Percentiles rank a stretch among this genome's conserved stretches.
These are phyloP conservation scores for Bombus vancouverensis DNA, from an alignment of 1,140 invertebrate genomes.

Conservation along the genomic window DNA sequence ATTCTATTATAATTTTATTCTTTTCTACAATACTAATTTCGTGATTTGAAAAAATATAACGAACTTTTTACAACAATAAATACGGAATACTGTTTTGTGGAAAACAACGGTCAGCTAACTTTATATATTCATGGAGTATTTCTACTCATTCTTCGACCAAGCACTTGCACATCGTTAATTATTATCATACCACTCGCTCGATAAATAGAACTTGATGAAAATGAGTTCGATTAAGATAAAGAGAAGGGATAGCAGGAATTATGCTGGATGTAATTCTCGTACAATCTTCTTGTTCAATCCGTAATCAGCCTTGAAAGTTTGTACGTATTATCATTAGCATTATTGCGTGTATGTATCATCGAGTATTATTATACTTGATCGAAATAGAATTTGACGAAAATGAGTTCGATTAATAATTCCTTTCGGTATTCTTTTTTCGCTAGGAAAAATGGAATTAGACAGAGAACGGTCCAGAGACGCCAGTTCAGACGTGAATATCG, in stretches of 20 bases:
- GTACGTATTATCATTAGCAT: not conserved
- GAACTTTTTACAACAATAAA: not conserved
- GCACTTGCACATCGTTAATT: not conserved
- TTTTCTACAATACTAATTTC: not conserved
- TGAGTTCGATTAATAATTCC: not conserved
- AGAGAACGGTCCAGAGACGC: not conserved
- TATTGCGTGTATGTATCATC: no score
- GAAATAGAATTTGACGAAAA: not conserved
- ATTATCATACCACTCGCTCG: conserved; percentile 2
- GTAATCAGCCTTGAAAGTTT: not conserved
- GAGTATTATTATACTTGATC: not conserved
- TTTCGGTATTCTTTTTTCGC: not conserved
- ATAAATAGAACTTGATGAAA: conserved; percentile 26
- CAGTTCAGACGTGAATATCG: conserved; percentile 20
- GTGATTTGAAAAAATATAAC: not conserved
- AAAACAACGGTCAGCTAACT: not conserved
- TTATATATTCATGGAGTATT: not conserved
- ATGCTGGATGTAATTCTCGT: not conserved
- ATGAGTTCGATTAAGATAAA: not conserved
- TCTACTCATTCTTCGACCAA: not conserved
- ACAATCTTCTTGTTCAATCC: not conserved
- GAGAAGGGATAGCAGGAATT: conserved; percentile 3
- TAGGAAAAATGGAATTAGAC: not conserved
- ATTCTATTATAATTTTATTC: no score
- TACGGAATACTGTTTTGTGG: not conserved